phyloP scores from a whole-genome alignment of 1,140 invertebrate species.

The Hylyphantes graminicola region DNA sequence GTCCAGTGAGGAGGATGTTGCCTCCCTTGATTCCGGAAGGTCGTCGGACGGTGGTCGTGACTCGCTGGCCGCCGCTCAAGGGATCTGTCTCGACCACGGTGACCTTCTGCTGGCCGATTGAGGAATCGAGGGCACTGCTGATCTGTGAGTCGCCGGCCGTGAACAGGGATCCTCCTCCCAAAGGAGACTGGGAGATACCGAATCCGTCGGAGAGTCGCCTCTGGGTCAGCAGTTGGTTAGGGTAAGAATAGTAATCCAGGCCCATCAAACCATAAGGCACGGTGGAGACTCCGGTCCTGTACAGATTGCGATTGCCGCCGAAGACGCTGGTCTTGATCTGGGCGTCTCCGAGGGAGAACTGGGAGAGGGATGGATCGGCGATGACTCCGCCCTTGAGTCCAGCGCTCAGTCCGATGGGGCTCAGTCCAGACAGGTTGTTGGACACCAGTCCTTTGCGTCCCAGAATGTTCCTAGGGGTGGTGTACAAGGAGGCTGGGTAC shows the following conservation, averaged over 20 bases:
- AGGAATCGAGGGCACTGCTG: neutral
- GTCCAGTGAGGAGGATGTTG: conserved; percentile 40
- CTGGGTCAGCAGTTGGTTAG: conserved; percentile 18
- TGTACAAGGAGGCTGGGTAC: conserved; percentile 24
- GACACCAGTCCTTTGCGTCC: conserved; percentile 15
- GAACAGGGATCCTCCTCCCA: conserved; percentile 38
- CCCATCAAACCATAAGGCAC: conserved; percentile 49
- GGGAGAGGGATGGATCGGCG: conserved; percentile 5
- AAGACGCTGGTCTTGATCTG: conserved; percentile 26
- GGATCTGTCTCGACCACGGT: conserved; percentile 33
- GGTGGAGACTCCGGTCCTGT: conserved; percentile 36
- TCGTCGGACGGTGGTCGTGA: conserved; percentile 10
- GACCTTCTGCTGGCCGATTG: conserved; percentile 32
- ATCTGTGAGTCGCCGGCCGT: conserved; percentile 50
- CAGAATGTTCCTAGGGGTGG: neutral
- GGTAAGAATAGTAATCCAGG: conserved; percentile 51
- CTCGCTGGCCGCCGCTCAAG: conserved; percentile 1
- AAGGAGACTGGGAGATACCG: conserved; percentile 11
- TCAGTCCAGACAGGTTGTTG: conserved; percentile 33
- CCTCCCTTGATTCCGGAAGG: conserved; percentile 26
- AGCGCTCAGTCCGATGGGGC: conserved; percentile 18
- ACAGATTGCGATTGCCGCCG: conserved; percentile 19
- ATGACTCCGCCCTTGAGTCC: conserved; percentile 26
- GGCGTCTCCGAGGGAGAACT: conserved; percentile 35
- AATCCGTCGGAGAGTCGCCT: conserved; percentile 20